Evolutionary conservation across 2,888 invertebrate genomes (phyloP), one percentile per base, ranked within the genome.

Genomic region (Phyllotreta striolata): DNA sequence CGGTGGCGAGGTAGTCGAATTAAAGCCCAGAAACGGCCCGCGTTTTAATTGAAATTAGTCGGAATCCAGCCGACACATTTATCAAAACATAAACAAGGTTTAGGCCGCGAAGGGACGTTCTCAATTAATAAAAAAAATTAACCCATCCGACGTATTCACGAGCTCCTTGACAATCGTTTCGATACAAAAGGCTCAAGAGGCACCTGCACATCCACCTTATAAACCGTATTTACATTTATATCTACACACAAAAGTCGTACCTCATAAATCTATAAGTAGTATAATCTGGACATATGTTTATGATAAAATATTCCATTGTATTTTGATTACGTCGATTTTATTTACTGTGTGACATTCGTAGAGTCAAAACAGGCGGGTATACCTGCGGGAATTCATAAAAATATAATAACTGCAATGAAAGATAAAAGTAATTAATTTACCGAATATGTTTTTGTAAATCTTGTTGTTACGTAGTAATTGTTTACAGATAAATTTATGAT

Each of bases 271-370:
- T 47, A 63, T 64, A 57, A 66, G 54, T 51, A 55, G 61, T n/a
- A 35, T 66, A 66, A 64, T 68, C 64, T 62, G 55, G 55, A 68
- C 68, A 68, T 62, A 66, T 66, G 66, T 67, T 67, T 67, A 59
- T 64, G 58, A 58, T 66, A 64, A 66, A 62, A 59, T 62, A 57
- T 56, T 52, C 67, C 56, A 67, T 67, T 67, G 67, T 67, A 62
- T 67, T 67, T 62, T 61, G 61, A 63, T 66, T 63, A 57, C 46
- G 56, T 39, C 49, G 43, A 63, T 63, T 66, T 62, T 63, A 58
- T 58, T 58, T 58, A 58, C 58, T 58, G 47, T 58, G 24, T 49
- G 49, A 46, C 58, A 58, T 58, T 58, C 58, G 40, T 59, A 51
- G 40, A 59, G 49, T 35, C 35, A 49, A 24, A 24, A 24, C 24